Evolutionary conservation across 2,113 vertebrate species (phyloP).

Genomic region (Herpailurus yagouaroundi): DNA sequence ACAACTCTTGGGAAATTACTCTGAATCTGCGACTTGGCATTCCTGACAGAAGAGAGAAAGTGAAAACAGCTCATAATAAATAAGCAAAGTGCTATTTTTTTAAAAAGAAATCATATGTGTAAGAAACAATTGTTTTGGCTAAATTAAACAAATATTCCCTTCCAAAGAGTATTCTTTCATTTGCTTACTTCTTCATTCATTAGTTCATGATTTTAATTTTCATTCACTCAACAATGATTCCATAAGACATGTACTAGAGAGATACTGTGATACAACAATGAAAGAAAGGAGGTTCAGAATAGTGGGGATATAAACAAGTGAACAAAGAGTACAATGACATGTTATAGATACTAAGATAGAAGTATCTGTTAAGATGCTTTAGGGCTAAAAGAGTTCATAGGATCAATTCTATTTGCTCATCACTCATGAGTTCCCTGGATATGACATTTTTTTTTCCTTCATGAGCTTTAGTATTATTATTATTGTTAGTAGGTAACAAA

Average conservation of each 20-base stretch:
- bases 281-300: background rate
- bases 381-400: background rate
- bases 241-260: background rate
- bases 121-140: background rate
- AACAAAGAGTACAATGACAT: background rate
- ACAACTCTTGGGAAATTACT: background rate
- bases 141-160: background rate
- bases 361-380: background rate
- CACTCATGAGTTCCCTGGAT: background rate
- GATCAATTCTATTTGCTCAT: background rate
- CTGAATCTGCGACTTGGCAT: background rate
- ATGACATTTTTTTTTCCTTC: background rate
- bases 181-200: background rate
- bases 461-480: background rate
- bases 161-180: background rate
- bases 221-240: background rate
- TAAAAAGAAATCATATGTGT: background rate
- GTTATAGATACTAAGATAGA: background rate
- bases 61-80: background rate
- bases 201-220: background rate
- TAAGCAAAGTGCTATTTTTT: background rate
- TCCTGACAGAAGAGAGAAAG: background rate
- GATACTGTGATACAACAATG: background rate
- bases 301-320: background rate
- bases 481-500: background rate